These are phyloP conservation scores for Abrostola tripartita DNA, from an alignment of 2,888 invertebrate genomes.

Conservation along the genomic window DNA sequence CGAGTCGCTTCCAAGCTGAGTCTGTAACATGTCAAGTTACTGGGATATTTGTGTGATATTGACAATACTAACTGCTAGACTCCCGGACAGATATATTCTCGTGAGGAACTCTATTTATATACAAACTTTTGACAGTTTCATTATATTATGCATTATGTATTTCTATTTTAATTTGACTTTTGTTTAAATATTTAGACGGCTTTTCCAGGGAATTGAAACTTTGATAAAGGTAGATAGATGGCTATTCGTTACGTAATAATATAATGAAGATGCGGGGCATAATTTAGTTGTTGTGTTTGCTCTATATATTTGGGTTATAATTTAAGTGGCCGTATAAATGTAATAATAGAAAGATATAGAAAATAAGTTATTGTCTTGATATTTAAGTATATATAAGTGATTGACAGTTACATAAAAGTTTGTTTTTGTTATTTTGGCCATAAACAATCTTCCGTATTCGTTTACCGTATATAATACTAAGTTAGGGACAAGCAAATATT, in stretches of 20 bases:
- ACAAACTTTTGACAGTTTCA: constrained; percentile 7
- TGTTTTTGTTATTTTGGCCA: constrained; percentile 16
- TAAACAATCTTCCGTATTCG: not conserved
- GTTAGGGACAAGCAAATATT: not conserved
- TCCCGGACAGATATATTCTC: not conserved
- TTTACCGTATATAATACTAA: not conserved
- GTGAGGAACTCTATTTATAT: not conserved
- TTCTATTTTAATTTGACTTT: constrained; percentile 2
- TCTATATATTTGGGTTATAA: too few species aligned
- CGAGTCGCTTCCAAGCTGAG: constrained; percentile 42
- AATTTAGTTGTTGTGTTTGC: too few species aligned
- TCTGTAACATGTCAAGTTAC: constrained; percentile 40
- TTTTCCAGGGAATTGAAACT: not conserved
- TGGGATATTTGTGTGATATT: constrained; percentile 28
- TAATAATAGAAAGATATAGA: too few species aligned
- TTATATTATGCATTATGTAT: too few species aligned
- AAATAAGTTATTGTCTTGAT: not conserved
- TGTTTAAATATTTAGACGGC: not conserved
- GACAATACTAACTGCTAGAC: constrained; percentile 12
- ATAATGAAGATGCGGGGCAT: too few species aligned
- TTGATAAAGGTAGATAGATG: not conserved
- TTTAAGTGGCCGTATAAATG: too few species aligned
- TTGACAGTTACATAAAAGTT: constrained; percentile 14
- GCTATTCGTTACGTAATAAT: too few species aligned
- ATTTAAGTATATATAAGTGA: too few species aligned